Evolutionary conservation across 2,113 vertebrate species (phyloP).

Genomic region (Podocnemis expansa): DNA sequence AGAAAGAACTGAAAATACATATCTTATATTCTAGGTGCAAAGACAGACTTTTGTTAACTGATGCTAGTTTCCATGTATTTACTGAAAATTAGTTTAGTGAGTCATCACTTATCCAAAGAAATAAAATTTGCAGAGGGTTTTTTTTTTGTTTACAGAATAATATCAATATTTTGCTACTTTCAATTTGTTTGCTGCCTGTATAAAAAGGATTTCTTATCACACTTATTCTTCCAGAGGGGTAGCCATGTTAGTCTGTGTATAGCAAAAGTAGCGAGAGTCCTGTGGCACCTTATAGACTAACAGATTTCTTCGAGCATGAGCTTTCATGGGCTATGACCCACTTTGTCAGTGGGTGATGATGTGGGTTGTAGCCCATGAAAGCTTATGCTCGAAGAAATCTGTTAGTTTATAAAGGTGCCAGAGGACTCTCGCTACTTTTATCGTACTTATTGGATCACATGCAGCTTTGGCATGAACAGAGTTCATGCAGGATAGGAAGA

Average conservation of each 20-base stretch:
- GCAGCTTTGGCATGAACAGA: background rate
- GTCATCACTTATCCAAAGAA: background rate
- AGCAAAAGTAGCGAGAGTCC: too few species aligned
- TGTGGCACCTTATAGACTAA: too few species aligned
- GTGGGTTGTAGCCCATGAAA: too few species aligned
- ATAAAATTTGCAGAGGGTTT: background rate
- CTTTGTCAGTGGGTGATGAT: too few species aligned
- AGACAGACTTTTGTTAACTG: background rate
- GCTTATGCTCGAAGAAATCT: too few species aligned
- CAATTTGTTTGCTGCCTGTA: background rate
- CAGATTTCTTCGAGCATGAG: too few species aligned
- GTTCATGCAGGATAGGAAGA: background rate
- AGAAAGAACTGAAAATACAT: constrained; percentile 4
- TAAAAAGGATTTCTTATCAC: background rate
- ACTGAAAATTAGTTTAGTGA: background rate
- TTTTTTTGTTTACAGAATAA: background rate
- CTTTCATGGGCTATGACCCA: too few species aligned
- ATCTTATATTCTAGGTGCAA: background rate
- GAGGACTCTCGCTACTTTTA: too few species aligned
- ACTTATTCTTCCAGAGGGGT: too few species aligned
- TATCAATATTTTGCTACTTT: background rate
- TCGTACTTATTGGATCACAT: background rate
- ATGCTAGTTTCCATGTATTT: background rate
- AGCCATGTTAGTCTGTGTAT: too few species aligned
- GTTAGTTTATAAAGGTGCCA: too few species aligned